Percentiles rank a stretch among this genome's conserved stretches.
Evolutionary conservation across 2,113 vertebrate species (phyloP).

Genomic region (Anoplopoma fimbria): DNA sequence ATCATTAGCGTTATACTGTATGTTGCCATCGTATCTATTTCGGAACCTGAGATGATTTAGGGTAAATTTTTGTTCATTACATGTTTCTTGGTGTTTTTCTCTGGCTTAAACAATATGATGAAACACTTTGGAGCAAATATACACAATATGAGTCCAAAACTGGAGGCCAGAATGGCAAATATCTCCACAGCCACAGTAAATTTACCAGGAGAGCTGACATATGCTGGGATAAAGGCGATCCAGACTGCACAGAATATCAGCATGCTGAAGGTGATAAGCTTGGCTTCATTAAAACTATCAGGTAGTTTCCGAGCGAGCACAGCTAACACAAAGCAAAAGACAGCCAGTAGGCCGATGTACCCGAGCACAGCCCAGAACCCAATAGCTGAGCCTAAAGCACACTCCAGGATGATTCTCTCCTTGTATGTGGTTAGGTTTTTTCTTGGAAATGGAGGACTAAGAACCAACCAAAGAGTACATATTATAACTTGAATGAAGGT

Average conservation of each 20-base stretch:
- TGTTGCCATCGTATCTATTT: not conserved
- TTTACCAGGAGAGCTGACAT: conserved; percentile 36
- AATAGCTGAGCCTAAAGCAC: conserved; percentile 73
- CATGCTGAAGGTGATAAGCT: conserved; percentile 27
- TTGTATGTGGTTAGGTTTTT: conserved; percentile 73
- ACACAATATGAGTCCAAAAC: conserved; percentile 24
- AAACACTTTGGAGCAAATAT: conserved; percentile 36
- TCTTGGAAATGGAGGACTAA: conserved; percentile 76
- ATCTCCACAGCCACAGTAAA: conserved; percentile 36
- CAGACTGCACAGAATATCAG: conserved; percentile 37
- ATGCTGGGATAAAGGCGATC: conserved; percentile 27
- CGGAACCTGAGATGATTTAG: not conserved
- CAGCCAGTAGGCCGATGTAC: conserved; percentile 75
- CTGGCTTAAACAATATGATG: conserved; percentile 20
- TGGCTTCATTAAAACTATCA: conserved; percentile 46
- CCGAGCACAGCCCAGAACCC: conserved; percentile 79
- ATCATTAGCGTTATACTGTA: not conserved
- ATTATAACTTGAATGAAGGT: conserved; percentile 75
- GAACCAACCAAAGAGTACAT: conserved; percentile 74
- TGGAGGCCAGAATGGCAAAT: conserved; percentile 32
- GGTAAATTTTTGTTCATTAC: conserved; percentile 3
- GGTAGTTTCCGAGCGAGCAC: conserved; percentile 38
- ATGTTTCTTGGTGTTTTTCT: conserved; percentile 32
- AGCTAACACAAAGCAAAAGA: conserved; percentile 51
- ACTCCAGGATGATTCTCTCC: conserved; percentile 79